Conservation (phyloP, 2,113 vertebrate species). For the Danionella cerebrum region DNA sequence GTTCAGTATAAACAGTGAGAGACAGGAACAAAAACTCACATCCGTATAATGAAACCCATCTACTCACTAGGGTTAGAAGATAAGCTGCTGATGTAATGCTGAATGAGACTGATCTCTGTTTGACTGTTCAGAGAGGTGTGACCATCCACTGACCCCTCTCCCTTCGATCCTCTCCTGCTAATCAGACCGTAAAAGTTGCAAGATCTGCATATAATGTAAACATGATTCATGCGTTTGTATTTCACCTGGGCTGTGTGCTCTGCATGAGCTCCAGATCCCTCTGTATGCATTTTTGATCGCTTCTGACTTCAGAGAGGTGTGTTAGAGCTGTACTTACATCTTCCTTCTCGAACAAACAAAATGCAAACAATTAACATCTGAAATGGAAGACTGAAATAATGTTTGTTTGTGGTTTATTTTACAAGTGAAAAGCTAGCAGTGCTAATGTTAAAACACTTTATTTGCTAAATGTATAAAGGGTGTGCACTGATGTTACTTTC, state of each 20-base stretch:
- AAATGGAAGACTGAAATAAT: too few species aligned
- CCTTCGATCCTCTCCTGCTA: slow-evolving; percentile 51
- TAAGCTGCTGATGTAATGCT: slow-evolving; percentile 56
- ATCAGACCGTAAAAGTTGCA: neutral
- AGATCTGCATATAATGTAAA: too few species aligned
- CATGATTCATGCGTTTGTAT: too few species aligned
- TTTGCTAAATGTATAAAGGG: too few species aligned
- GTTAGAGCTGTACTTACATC: slow-evolving; percentile 79
- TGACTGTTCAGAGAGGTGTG: slow-evolving; percentile 46
- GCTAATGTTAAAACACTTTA: too few species aligned
- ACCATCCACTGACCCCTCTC: slow-evolving; percentile 49
- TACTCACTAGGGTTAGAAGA: slow-evolving; percentile 54
- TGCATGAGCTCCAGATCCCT: slow-evolving; percentile 79
- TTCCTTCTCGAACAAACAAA: slow-evolving; percentile 65
- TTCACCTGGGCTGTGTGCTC: slow-evolving; percentile 52
- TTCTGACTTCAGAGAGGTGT: slow-evolving; percentile 82
- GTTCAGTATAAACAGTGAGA: slow-evolving; percentile 3
- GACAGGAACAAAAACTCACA: too few species aligned
- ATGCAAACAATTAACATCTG: neutral
- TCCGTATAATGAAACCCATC: too few species aligned
- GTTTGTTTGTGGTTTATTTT: too few species aligned
- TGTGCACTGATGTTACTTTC: too few species aligned
- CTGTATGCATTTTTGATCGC: slow-evolving; percentile 82
- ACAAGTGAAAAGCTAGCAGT: too few species aligned
- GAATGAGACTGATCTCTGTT: slow-evolving; percentile 55